Conservation (phyloP, 2,888 invertebrate species). For the Cheilosia variabilis region DNA sequence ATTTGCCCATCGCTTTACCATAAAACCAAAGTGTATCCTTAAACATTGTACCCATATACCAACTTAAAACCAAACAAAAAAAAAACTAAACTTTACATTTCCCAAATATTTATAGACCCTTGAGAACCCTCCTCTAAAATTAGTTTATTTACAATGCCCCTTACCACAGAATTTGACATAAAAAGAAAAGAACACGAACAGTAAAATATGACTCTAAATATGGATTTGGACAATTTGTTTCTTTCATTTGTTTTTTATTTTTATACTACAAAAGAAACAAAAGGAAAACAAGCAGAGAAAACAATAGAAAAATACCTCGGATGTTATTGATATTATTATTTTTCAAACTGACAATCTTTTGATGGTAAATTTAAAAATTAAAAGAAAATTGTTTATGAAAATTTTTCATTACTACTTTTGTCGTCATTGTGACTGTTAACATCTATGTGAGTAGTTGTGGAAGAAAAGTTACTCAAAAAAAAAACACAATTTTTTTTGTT, state of each 20-base stretch:
- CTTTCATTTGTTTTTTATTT: slow-evolving; percentile 18
- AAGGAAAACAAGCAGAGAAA: slow-evolving; percentile 11
- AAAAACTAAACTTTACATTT: slow-evolving; percentile 13
- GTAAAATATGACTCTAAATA: slow-evolving; percentile 47
- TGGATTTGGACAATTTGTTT: slow-evolving; percentile 51
- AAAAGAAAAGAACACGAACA: slow-evolving; percentile 60
- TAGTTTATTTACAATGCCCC: slow-evolving; percentile 35
- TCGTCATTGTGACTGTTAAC: slow-evolving; percentile 79
- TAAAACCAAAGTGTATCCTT: slow-evolving; percentile 54
- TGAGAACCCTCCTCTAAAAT: slow-evolving; percentile 28
- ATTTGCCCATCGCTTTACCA: slow-evolving; percentile 59
- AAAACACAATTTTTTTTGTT: slow-evolving; percentile 62
- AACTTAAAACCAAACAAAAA: slow-evolving; percentile 8
- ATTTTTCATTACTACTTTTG: slow-evolving; percentile 80
- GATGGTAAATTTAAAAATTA: slow-evolving; percentile 23
- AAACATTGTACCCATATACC: slow-evolving; percentile 12
- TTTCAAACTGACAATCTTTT: slow-evolving; percentile 57
- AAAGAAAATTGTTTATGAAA: slow-evolving; percentile 48
- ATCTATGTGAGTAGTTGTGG: slow-evolving; percentile 77
- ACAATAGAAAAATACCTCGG: slow-evolving; percentile 41
- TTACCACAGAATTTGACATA: slow-evolving; percentile 60
- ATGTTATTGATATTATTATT: slow-evolving; percentile 27
- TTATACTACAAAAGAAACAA: slow-evolving; percentile 33
- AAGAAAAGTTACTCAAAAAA: slow-evolving; percentile 45
- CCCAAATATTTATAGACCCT: slow-evolving; percentile 39